Evolutionary conservation across 2,797 vertebrate genomes (phyloP).

Genomic region (Sebastes kiyomatsui): DNA sequence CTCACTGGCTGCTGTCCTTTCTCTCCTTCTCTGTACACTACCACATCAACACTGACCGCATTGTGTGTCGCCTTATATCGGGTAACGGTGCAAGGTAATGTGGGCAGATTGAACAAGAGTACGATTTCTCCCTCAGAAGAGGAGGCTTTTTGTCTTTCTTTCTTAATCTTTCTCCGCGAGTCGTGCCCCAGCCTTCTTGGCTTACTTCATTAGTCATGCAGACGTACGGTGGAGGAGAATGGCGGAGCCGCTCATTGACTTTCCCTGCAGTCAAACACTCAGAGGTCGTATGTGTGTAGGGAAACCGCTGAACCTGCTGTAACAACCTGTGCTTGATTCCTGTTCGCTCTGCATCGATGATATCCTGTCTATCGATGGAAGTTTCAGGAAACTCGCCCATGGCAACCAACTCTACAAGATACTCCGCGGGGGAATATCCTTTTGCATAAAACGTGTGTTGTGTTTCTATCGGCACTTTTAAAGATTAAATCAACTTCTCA

Average conservation of each 20-base stretch:
- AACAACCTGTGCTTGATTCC: constrained; percentile 29
- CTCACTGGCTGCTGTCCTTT: constrained; percentile 48
- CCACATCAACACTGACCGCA: constrained; percentile 73
- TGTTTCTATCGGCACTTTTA: constrained; percentile 64
- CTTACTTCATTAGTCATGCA: constrained; percentile 78
- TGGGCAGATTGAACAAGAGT: constrained; percentile 68
- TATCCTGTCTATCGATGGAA: constrained; percentile 48
- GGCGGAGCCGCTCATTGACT: constrained; percentile 51
- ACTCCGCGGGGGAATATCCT: constrained; percentile 69
- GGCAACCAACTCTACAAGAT: constrained; percentile 53
- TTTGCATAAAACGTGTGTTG: constrained; percentile 53
- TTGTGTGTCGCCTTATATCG: constrained; percentile 75
- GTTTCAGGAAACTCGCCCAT: constrained; percentile 50
- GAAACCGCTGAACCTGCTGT: constrained; percentile 38
- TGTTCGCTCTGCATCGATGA: constrained; percentile 27
- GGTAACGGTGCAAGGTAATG: constrained; percentile 67
- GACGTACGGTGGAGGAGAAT: constrained; percentile 63
- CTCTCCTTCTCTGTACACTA: constrained; percentile 31
- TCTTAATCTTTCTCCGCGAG: constrained; percentile 65
- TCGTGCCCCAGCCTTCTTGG: constrained; percentile 67
- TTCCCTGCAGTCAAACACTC: constrained; percentile 39
- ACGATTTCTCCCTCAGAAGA: constrained; percentile 72
- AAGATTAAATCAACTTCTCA: constrained; percentile 64
- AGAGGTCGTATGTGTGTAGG: constrained; percentile 45
- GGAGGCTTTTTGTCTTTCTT: constrained; percentile 74